A percentile compares a stretch with the other conserved stretches of the same genome.
These are phyloP conservation scores for Hexactinellida sp. DNA, from an alignment of 37 sponge, comb jelly and placozoan species.

Conservation along the genomic window DNA sequence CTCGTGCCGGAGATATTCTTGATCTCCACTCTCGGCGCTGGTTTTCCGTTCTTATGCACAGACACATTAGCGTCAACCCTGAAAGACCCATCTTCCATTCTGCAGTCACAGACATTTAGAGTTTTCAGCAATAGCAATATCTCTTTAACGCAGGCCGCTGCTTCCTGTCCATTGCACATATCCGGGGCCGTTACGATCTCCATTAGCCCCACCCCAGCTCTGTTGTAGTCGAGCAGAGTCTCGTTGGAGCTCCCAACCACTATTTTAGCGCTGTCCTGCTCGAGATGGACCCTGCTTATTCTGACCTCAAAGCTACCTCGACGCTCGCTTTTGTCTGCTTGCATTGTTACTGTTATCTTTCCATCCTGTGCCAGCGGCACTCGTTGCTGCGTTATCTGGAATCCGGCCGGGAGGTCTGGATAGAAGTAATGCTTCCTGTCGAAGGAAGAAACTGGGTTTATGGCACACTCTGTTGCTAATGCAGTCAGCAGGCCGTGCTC, in stretches of 20 bases:
- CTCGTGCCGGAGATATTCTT: constrained; percentile 36
- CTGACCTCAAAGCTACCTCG: background rate
- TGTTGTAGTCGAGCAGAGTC: constrained; percentile 42
- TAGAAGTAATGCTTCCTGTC: constrained; percentile 66
- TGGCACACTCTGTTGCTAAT: background rate
- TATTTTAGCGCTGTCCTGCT: constrained; percentile 48
- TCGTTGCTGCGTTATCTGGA: constrained; percentile 51
- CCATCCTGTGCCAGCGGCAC: constrained; percentile 44
- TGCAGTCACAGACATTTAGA: constrained; percentile 39
- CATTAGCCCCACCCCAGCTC: constrained; percentile 54
- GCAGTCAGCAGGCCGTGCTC: constrained; percentile 39
- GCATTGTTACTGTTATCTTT: constrained; percentile 10
- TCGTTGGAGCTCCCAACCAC: background rate
- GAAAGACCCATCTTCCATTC: constrained; percentile 34
- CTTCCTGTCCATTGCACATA: constrained; percentile 33
- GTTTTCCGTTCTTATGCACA: background rate
- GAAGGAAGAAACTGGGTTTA: constrained; percentile 44
- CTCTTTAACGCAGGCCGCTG: constrained; percentile 36
- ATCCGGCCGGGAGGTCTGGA: constrained; percentile 52
- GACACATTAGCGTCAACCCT: constrained; percentile 63
- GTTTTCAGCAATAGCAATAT: constrained; percentile 25
- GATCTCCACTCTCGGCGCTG: constrained; percentile 35
- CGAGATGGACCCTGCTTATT: constrained; percentile 36
- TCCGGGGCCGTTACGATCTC: constrained; percentile 55
- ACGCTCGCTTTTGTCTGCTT: background rate